phyloP scores from a whole-genome alignment of 2,888 invertebrate genomes.

The Lomographa bimaculata region DNA sequence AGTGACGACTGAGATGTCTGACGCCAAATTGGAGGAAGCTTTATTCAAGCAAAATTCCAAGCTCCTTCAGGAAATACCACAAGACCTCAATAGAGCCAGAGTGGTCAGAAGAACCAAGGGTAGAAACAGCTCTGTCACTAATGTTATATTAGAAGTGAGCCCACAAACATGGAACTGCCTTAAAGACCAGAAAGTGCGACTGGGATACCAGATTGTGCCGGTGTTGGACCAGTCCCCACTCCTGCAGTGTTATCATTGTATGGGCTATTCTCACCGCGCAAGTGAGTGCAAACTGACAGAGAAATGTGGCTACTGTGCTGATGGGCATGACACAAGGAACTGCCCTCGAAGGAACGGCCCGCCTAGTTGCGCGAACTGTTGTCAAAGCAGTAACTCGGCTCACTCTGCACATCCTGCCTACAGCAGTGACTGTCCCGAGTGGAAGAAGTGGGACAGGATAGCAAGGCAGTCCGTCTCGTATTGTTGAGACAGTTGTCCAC shows the following conservation, averaged over 20 bases:
- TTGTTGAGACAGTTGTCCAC: neutral
- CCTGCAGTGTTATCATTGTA: neutral
- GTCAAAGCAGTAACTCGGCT: no score
- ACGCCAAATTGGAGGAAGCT: neutral
- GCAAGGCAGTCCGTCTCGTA: neutral
- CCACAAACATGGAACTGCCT: neutral
- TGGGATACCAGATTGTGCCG: neutral
- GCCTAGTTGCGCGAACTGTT: neutral
- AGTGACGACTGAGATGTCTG: neutral
- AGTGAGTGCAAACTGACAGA: neutral
- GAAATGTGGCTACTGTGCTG: neutral
- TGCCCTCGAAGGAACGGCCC: neutral
- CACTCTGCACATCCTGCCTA: neutral
- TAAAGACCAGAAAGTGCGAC: neutral
- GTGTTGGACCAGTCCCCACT: conserved; percentile 4
- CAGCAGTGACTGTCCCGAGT: neutral
- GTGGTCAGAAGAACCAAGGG: neutral
- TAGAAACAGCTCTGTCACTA: neutral
- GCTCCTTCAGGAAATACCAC: neutral
- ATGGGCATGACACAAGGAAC: neutral
- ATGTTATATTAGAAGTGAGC: neutral
- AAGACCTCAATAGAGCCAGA: neutral
- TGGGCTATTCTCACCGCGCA: neutral
- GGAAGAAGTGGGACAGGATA: conserved; percentile 1
- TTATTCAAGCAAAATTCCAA: neutral